Conservation (phyloP, 2,113 vertebrate species). For the Cairina moschata region DNA sequence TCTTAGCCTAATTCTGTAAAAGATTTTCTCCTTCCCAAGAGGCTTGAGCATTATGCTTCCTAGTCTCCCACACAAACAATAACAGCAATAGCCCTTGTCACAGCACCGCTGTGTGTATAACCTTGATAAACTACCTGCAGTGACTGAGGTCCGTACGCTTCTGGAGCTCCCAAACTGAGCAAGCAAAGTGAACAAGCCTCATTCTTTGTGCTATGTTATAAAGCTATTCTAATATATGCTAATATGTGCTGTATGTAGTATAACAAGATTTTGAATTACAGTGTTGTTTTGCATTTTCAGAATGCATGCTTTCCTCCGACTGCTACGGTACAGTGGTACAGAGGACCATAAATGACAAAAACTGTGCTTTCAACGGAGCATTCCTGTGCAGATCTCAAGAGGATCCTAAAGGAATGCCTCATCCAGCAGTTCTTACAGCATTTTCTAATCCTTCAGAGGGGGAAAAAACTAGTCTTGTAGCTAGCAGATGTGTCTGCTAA, state of each 20-base stretch:
- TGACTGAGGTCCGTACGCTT: background rate
- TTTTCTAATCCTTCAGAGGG: background rate
- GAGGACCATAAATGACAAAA: background rate
- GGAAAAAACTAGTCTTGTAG: background rate
- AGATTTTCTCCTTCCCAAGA: background rate
- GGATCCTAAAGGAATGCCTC: background rate
- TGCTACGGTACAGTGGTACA: rapidly evolving
- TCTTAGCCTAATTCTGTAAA: background rate
- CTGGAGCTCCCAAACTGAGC: background rate
- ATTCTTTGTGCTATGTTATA: background rate
- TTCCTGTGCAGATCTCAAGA: background rate
- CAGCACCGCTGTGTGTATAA: background rate
- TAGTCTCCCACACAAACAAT: background rate
- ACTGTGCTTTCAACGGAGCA: background rate
- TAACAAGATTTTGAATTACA: background rate
- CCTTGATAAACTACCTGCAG: background rate
- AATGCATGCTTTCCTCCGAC: background rate
- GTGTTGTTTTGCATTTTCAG: background rate
- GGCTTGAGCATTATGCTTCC: background rate
- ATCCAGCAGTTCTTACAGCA: background rate
- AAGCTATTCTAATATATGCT: background rate
- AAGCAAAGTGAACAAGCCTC: background rate
- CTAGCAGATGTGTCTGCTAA: background rate
- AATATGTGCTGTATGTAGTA: background rate
- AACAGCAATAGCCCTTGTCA: background rate